Evolutionary conservation across 2,113 vertebrate species (phyloP).

Genomic region (Stigmatopora nigra): DNA sequence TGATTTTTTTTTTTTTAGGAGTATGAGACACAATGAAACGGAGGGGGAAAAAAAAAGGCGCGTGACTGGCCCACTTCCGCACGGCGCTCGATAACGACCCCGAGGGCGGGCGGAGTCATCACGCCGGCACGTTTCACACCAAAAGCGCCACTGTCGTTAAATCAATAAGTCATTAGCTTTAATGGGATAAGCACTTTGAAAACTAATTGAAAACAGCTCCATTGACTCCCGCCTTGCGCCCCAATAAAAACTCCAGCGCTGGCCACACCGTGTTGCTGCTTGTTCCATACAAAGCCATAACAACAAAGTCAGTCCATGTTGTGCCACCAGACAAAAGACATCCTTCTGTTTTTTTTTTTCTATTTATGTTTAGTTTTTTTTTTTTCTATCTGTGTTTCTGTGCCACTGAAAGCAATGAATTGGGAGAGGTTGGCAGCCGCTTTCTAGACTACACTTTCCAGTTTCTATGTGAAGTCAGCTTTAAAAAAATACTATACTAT

Average conservation of each 20-base stretch:
- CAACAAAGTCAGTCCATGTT: conserved; percentile 27
- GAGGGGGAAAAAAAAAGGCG: no score
- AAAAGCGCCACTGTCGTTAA: conserved; percentile 93
- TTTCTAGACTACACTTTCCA: no score
- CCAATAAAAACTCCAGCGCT: conserved; percentile 44
- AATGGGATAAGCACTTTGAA: conserved; percentile 99
- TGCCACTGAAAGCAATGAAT: conserved; percentile 42
- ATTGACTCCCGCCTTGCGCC: conserved; percentile 78
- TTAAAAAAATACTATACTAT: no score
- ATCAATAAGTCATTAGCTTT: conserved; percentile 99
- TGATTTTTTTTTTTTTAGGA: no score
- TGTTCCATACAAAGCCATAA: conserved; percentile 33
- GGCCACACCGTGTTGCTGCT: conserved; percentile 74
- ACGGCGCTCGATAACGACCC: no score
- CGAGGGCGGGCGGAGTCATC: conserved; percentile 60
- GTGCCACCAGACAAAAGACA: no score
- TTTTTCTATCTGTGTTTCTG: conserved; percentile 1
- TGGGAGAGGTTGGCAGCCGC: conserved; percentile 29
- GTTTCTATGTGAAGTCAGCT: no score
- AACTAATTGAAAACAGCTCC: conserved; percentile 99
- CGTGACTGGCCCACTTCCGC: no score
- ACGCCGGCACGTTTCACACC: conserved; percentile 84
- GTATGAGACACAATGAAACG: no score
- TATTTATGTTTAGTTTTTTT: no score
- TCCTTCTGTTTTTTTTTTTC: no score